Evolutionary conservation across 2,797 vertebrate genomes (phyloP).

Genomic region (Enteromius fasciolatus): DNA sequence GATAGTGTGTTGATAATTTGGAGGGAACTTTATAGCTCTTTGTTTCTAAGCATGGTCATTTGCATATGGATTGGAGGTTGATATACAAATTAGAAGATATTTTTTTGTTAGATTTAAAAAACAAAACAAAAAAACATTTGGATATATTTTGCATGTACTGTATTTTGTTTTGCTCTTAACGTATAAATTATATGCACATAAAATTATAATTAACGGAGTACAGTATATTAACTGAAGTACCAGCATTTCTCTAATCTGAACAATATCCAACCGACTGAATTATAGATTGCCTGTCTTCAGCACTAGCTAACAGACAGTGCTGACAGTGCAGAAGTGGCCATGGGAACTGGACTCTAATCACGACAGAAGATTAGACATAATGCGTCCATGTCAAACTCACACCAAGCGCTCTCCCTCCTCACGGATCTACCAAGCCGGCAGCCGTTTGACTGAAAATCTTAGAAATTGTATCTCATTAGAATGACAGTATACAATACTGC

Average conservation of each 20-base stretch:
- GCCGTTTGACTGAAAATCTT: slow-evolving; percentile 11
- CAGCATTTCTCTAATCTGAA: not conserved
- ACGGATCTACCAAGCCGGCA: not conserved
- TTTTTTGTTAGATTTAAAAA: no score
- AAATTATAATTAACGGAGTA: not conserved
- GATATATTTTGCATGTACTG: not conserved
- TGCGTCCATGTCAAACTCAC: not conserved
- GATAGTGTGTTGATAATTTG: no score
- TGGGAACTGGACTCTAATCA: slow-evolving; percentile 8
- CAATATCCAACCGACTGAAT: not conserved
- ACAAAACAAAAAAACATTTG: no score
- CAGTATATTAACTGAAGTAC: not conserved
- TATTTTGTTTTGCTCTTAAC: not conserved
- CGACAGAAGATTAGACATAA: not conserved
- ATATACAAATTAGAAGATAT: no score
- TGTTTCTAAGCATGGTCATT: no score
- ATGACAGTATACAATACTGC: slow-evolving; percentile 13
- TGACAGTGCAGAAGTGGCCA: not conserved
- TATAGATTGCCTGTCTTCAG: not conserved
- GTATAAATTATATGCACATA: not conserved
- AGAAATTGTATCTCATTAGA: slow-evolving; percentile 25
- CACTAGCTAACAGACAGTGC: not conserved
- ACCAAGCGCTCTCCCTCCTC: not conserved
- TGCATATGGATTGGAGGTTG: no score
- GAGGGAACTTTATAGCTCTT: no score